Conservation (phyloP, 2,888 invertebrate genomes). For the Orthonychiurus folsomi region DNA sequence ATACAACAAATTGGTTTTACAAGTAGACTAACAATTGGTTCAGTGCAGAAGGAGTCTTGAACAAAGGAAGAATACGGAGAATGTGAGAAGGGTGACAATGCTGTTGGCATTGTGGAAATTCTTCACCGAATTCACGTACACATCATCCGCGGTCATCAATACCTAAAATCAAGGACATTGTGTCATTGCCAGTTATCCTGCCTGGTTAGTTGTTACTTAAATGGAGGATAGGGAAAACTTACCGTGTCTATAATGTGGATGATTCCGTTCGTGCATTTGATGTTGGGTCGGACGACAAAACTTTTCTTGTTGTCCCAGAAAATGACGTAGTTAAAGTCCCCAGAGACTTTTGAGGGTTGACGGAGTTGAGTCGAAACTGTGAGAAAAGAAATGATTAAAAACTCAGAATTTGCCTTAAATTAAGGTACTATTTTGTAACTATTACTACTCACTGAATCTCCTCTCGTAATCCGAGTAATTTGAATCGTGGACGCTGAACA, state of each 20-base stretch:
- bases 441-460: no score
- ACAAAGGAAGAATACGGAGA: no score
- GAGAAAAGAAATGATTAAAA: not conserved
- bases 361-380: not conserved
- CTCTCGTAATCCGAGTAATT: no score
- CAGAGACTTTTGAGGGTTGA: not conserved
- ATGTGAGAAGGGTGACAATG: not conserved
- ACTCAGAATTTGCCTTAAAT: no score
- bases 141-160: slow-evolving; percentile 71
- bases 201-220: no score
- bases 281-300: slow-evolving; percentile 78
- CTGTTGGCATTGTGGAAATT: not conserved
- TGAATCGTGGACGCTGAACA: slow-evolving; percentile 5
- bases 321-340: slow-evolving; percentile 58
- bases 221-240: no score
- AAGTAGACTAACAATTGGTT: no score
- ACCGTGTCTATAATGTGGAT: slow-evolving; percentile 77
- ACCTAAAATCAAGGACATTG: no score
- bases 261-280: slow-evolving; percentile 90
- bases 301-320: slow-evolving; percentile 78
- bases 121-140: slow-evolving; percentile 55
- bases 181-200: no score
- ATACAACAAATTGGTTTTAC: no score
- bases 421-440: no score
- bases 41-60: no score